phyloP scores from a whole-genome alignment of 2,888 invertebrate species.

The Drosophila anomalipes region DNA sequence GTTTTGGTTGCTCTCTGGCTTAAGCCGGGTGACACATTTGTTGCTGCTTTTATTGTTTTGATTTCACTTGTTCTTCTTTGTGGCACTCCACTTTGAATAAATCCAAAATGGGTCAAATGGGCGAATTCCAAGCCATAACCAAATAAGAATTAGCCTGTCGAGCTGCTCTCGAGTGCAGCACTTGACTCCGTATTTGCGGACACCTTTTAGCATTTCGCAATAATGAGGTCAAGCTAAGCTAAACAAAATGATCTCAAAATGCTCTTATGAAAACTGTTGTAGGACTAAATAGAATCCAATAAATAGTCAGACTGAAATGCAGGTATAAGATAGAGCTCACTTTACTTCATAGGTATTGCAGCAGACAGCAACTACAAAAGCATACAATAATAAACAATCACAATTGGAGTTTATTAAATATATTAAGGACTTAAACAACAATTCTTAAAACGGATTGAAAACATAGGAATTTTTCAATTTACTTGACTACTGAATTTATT shows the following conservation, averaged over 20 bases:
- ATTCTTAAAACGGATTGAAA: background rate
- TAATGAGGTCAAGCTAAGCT: slow-evolving; percentile 34
- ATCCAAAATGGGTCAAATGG: slow-evolving; percentile 7
- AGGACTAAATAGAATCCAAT: background rate
- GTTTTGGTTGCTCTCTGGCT: slow-evolving; percentile 33
- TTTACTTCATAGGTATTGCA: background rate
- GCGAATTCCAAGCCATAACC: slow-evolving; percentile 24
- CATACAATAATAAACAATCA: background rate
- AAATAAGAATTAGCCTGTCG: background rate
- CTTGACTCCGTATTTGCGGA: background rate
- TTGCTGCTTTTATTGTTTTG: slow-evolving; percentile 54
- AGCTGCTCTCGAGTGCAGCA: background rate
- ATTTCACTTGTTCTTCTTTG: slow-evolving; percentile 32
- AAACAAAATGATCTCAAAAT: slow-evolving; percentile 57
- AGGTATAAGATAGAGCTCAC: background rate
- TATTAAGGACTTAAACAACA: background rate
- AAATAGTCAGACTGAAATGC: background rate
- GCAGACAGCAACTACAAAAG: background rate
- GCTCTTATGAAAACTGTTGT: slow-evolving; percentile 37
- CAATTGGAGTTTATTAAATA: background rate
- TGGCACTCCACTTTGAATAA: slow-evolving; percentile 3
- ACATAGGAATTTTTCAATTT: background rate
- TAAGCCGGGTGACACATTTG: slow-evolving; percentile 41
- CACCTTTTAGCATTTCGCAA: slow-evolving; percentile 3
- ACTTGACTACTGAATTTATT: background rate